Evolutionary conservation across 2,797 vertebrate genomes (phyloP), one percentile per base, ranked within the genome.

Genomic region (Muscicapa comitata): DNA sequence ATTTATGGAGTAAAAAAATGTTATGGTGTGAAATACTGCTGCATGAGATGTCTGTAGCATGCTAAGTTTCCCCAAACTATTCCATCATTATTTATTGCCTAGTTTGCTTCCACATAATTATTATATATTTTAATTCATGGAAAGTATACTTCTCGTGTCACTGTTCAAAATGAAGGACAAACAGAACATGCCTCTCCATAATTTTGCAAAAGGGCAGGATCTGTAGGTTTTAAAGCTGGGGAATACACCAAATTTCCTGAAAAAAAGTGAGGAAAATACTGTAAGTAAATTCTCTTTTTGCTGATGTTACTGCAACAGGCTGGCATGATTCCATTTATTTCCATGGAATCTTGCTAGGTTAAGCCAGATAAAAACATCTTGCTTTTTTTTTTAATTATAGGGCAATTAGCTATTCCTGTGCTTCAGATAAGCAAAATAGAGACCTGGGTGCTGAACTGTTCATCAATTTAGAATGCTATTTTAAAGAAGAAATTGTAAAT

Each of bases 1-100:
- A 93, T 94, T 93, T 90, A 84, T 51, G 71, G 86, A 77, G 35
- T 58, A 42, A 92, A 88, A 90, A 82, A 65, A 62, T 45, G 13
- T 67, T 88, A 54, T 47, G 62, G 73, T 16, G 3, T 73, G 86
- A 90, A 86, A 93, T 90, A 73, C 10, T 63, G 63, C 48, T 90
- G 76, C 55, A 62, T 35, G 2, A 81, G 71, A 50, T 61, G 59
- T 40, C 55, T 79, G 61, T 5, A 74, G 88, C 61, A 76, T 54
- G 45, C 19, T 92, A 88, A 91, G 21, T 35, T 88, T 76, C 38
- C 16, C 15, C 35, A 62, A 57, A 73, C 18, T 40, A 25, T 58
- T 88, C 79, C 6, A 38, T 37, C 59, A 71, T 37, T 33, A 26
- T 20, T 84, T 83, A 66, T 10, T 86, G 63, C n/a, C 61, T 65